Base-by-base conservation (phyloP, 2,113 vertebrate genomes). In the Catagonus wagneri region DNA sequence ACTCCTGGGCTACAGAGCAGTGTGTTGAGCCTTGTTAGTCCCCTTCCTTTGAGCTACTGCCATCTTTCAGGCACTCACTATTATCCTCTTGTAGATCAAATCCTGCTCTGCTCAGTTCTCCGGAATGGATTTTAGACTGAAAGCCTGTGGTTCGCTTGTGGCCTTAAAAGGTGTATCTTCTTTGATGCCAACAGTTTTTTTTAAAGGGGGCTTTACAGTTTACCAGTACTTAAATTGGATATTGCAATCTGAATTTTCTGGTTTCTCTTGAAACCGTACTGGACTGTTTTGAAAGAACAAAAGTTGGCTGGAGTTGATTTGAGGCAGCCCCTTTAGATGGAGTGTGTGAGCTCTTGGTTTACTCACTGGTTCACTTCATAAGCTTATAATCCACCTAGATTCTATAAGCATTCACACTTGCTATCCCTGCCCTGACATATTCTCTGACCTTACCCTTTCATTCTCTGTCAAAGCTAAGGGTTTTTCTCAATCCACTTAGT, bases 401-500 rank as follows among this genome's bases (percentile, higher is more conserved):
- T 98, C 74, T 69, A 2, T 54, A 80, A 29, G 34, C 52, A 39
- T 58, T 94, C 72, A 68, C 5, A 56, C 72, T 96, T 97, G 20
- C 78, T 86, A 36, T 19, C 34, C 17, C 16, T 88, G 52, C 20
- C 72, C 25, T 75, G 17, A 20, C 66, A 69, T 1, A 20, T 79
- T 97, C 27, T 90, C 52, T 44, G 71, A 27, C 32, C 61, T 97
- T 93, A 72, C 22, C 50, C 20, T 66, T 68, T 84, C 72, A 76
- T 9, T 20, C 6, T 69, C 23, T 36, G 88, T 94, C 23, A 80
- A 20, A 15, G 44, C 56, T 91, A 39, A 84, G 25, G 14, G 17
- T 88, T 58, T 89, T 96, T 93, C 29, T 72, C 6, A 60, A 11
- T 58, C 32, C 3, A 23, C 23, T 61, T 74, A 32, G 69, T 87